These are phyloP conservation scores for Xenentodon cancila DNA, from an alignment of 2,797 vertebrate species.

Conservation along the genomic window DNA sequence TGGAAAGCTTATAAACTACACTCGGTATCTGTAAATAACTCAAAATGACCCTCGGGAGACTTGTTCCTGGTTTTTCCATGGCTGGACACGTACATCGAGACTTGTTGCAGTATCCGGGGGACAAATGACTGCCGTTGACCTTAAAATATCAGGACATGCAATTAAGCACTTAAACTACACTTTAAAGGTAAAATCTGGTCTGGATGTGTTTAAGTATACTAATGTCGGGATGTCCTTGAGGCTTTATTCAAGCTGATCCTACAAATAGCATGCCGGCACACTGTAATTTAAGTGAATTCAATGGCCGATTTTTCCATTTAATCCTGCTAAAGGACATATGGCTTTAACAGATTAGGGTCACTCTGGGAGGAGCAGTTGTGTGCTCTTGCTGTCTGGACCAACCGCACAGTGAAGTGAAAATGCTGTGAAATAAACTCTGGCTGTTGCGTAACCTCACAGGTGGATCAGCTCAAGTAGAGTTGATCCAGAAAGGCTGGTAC, in stretches of 20 bases:
- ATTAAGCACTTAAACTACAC: no score
- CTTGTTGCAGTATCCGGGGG: no score
- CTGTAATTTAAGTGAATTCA: conserved; percentile 30
- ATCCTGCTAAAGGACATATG: conserved; percentile 61
- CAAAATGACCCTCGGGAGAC: no score
- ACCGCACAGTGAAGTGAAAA: not conserved
- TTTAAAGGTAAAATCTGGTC: no score
- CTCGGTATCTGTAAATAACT: no score
- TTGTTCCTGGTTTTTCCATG: no score
- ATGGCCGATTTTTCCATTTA: conserved; percentile 37
- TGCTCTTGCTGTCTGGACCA: conserved; percentile 5
- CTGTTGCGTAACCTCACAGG: not conserved
- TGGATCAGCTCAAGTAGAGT: not conserved
- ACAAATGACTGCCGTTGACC: no score
- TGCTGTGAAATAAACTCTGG: not conserved
- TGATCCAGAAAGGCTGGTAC: not conserved
- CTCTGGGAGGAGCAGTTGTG: conserved; percentile 13
- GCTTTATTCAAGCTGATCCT: conserved; percentile 20
- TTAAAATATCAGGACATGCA: no score
- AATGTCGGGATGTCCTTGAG: conserved; percentile 53
- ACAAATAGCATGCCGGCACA: conserved; percentile 20
- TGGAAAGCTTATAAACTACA: no score
- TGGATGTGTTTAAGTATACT: no score
- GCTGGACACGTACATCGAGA: no score
- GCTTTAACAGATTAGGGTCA: conserved; percentile 60